Evolutionary conservation across 2,113 vertebrate species (phyloP), one percentile per base, ranked within the genome.

Genomic region (Corythornis madagascariensis): DNA sequence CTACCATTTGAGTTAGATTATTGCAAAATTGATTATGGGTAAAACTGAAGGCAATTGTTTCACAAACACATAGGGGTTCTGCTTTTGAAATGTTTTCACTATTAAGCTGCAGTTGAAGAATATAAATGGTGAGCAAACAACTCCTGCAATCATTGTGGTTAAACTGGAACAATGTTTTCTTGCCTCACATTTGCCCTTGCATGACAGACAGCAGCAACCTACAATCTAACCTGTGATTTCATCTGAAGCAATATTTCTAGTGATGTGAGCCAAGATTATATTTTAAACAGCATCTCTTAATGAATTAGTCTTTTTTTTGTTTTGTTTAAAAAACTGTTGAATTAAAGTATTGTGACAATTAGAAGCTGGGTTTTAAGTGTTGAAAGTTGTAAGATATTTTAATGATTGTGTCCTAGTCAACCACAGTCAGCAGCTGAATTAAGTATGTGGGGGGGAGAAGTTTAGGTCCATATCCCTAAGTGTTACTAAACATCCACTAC

Each of bases 1-100:
- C 71, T 25, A n/a, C 63, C 66, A 56, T 76, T 67, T 61, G 82
- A 91, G 70, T 78, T 92, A 91, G 47, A 91, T 88, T 89, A 96
- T 86, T 80, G 83, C 59, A 65, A 63, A 90, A 96, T 60, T 90
- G 88, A 95, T 85, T 66, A 82, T 29, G 16, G 66, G 55, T 48
- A 86, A 78, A 91, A 91, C 43, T 38, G 19, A 26, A 61, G 17
- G 57, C 47, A 82, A 57, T 75, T 59, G 20, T 77, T 74, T 72
- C 45, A 64, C 31, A 43, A 81, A 83, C 15, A 42, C 1, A 0
- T 2, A 16, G 56, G n/a, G 25, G n/a, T 65, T 92, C 13, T 45
- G 26, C 3, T 64, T 91, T 86, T 87, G 31, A 63, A 83, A 86
- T 33, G 42, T 13, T 89, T 31, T 56, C 33, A 29, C n/a, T 55